phyloP scores from a whole-genome alignment of 2,888 invertebrate genomes.

The Xestia rhomboidea region DNA sequence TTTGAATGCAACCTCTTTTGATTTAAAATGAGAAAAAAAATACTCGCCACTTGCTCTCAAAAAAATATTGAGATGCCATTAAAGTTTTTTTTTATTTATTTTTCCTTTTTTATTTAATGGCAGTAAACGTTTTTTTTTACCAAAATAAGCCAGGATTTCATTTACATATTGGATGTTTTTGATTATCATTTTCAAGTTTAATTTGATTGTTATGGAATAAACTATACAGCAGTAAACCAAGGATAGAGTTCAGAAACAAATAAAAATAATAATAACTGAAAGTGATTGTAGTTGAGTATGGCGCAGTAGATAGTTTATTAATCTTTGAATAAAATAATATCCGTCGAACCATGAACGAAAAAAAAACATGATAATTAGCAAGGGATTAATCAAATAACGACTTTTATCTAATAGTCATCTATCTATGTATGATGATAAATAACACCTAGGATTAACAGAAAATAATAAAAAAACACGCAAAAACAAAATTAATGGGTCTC shows the following conservation, averaged over 20 bases:
- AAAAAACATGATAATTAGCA: background rate
- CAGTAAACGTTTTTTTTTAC: background rate
- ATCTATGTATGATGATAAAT: background rate
- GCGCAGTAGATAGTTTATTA: background rate
- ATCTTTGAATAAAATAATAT: background rate
- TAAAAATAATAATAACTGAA: background rate
- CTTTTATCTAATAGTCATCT: background rate
- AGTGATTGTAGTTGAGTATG: background rate
- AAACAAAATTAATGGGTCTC: slow-evolving; percentile 9
- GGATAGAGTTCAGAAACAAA: background rate
- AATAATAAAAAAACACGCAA: slow-evolving; percentile 8
- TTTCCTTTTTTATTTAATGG: background rate
- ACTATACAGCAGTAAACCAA: background rate
- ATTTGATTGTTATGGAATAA: background rate
- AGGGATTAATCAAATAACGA: background rate
- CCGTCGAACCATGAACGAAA: background rate
- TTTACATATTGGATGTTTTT: background rate
- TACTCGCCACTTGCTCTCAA: background rate
- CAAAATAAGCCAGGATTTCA: background rate
- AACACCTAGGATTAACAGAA: background rate
- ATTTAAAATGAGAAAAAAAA: background rate
- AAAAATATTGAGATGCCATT: slow-evolving; percentile 15
- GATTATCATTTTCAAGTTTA: background rate
- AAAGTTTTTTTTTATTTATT: background rate
- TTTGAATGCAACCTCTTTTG: slow-evolving; percentile 2